Evolutionary conservation across 1,140 invertebrate genomes (phyloP).

Genomic region (Micrasema longulum): DNA sequence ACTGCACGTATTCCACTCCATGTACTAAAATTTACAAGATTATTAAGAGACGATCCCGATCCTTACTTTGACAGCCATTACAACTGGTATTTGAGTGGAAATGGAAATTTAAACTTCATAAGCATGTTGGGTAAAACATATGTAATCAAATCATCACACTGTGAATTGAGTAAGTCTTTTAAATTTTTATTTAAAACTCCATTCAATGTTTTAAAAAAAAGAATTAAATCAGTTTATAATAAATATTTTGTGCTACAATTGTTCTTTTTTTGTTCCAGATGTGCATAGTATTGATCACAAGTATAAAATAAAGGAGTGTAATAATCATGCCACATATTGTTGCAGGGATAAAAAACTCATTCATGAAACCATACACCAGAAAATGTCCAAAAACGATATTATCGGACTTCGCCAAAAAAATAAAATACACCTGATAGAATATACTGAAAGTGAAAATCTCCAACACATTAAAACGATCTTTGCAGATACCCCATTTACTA

Average conservation of each 20-base stretch:
- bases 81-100: slow-evolving; percentile 50
- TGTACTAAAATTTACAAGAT: slow-evolving; percentile 45
- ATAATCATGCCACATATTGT: too few species aligned
- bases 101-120: slow-evolving; percentile 39
- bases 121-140: slow-evolving; percentile 8
- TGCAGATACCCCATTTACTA: slow-evolving; percentile 43
- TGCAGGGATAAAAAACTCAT: slow-evolving; percentile 40
- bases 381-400: slow-evolving; percentile 21
- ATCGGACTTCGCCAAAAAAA: slow-evolving; percentile 46
- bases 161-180: slow-evolving; percentile 43
- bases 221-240: too few species aligned
- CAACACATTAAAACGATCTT: slow-evolving; percentile 31
- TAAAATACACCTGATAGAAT: slow-evolving; percentile 38
- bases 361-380: slow-evolving; percentile 39
- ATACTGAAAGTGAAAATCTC: neutral
- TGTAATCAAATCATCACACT: slow-evolving; percentile 36
- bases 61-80: slow-evolving; percentile 44
- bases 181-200: too few species aligned
- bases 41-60: slow-evolving; percentile 48
- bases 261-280: too few species aligned
- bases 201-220: too few species aligned
- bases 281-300: too few species aligned
- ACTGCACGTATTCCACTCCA: slow-evolving; percentile 37
- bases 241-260: too few species aligned
- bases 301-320: too few species aligned